Evolutionary conservation across 2,113 vertebrate species (phyloP).

Genomic region (Crocuta crocuta): DNA sequence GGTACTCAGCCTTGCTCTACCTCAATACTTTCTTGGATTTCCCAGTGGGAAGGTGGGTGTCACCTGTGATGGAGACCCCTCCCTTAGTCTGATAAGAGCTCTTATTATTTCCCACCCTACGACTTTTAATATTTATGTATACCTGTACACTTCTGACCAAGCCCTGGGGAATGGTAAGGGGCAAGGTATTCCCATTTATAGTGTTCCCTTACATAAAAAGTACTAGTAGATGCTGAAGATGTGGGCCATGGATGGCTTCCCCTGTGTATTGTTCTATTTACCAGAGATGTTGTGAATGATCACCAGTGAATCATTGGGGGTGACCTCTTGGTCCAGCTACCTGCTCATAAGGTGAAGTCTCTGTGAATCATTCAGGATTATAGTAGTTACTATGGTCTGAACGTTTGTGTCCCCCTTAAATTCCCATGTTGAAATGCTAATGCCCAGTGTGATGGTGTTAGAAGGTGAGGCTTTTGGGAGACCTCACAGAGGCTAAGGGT

Average conservation of each 20-base stretch:
- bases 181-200: not conserved
- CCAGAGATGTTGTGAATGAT: not conserved
- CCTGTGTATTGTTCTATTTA: not conserved
- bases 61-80: not conserved
- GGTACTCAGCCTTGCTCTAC: not conserved
- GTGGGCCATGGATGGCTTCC: not conserved
- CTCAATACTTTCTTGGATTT: not conserved
- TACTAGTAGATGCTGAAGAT: not conserved
- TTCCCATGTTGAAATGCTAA: not conserved
- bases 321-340: not conserved
- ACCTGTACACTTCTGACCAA: not conserved
- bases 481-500: not conserved
- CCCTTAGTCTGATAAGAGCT: not conserved
- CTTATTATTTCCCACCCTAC: not conserved
- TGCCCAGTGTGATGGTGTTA: not conserved
- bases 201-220: not conserved
- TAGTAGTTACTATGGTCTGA: not conserved
- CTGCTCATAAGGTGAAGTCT: not conserved
- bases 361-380: not conserved
- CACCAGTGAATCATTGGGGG: not conserved
- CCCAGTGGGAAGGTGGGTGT: not conserved
- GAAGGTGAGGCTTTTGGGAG: not conserved
- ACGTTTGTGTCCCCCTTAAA: not conserved
- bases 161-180: not conserved
- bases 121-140: not conserved